Conservation (phyloP, 2,797 vertebrate species). For the Aplochiton taeniatus region DNA sequence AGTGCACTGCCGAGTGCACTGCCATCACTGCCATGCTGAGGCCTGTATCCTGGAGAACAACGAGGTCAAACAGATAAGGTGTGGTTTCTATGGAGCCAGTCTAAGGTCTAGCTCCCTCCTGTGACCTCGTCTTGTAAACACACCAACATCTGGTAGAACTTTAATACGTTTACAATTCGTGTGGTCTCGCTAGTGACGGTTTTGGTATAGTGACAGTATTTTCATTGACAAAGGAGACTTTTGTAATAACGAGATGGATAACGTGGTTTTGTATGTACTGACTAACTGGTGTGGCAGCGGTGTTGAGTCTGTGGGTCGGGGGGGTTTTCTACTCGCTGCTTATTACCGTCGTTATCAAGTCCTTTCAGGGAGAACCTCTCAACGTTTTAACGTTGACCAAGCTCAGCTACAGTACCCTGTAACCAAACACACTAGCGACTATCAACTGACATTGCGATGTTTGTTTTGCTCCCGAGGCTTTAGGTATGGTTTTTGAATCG, state of each 20-base stretch:
- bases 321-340: slow-evolving; percentile 29
- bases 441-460: too few relatives aligned
- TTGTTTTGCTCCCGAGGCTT: too few relatives aligned
- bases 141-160: slow-evolving; percentile 25
- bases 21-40: background rate
- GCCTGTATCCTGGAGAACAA: slow-evolving; percentile 1
- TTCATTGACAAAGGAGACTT: slow-evolving; percentile 38
- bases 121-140: slow-evolving; percentile 33
- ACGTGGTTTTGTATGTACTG: slow-evolving; percentile 49
- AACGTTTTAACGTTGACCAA: too few relatives aligned
- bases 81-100: background rate
- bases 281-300: slow-evolving; percentile 12
- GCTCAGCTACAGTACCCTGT: too few relatives aligned
- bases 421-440: too few relatives aligned
- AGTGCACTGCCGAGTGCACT: too few relatives aligned
- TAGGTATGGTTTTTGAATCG: too few relatives aligned
- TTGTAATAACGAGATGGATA: slow-evolving; percentile 48
- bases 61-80: background rate
- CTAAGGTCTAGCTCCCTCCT: slow-evolving; percentile 12
- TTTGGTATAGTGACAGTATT: slow-evolving; percentile 53
- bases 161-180: slow-evolving; percentile 17
- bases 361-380: background rate
- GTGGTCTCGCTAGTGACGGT: slow-evolving; percentile 17
- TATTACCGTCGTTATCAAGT: slow-evolving; percentile 8
- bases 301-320: slow-evolving; percentile 21